Percentiles rank a stretch among this genome's conserved stretches.
These are phyloP conservation scores for Sinocyclocheilus maitianheensis DNA, from an alignment of 2,113 vertebrate species.

Conservation along the genomic window DNA sequence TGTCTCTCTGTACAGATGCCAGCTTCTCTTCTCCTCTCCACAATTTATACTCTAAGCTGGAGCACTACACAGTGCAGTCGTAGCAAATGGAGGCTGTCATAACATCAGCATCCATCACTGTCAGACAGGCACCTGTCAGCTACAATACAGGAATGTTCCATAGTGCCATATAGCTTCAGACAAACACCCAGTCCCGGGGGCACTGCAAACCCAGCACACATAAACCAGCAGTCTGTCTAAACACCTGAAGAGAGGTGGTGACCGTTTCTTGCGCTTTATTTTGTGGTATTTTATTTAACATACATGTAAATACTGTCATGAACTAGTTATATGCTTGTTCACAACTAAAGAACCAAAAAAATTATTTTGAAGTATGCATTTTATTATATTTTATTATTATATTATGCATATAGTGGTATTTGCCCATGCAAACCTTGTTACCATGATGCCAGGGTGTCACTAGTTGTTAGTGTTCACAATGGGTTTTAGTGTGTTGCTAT, in stretches of 20 bases:
- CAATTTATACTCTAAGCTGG: neutral
- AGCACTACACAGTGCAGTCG: neutral
- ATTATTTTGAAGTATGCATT: neutral
- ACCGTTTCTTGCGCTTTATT: neutral
- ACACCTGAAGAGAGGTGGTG: neutral
- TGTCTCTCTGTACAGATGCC: neutral
- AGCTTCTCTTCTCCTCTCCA: neutral
- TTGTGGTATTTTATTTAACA: neutral
- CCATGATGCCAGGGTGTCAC: too few relatives aligned
- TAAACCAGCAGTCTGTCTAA: neutral
- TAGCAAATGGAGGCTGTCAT: conserved; percentile 31
- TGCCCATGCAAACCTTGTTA: too few relatives aligned
- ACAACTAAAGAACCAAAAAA: neutral
- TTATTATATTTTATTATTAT: neutral
- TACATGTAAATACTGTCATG: neutral
- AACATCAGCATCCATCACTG: conserved; percentile 29
- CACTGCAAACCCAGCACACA: neutral
- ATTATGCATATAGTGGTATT: too few relatives aligned
- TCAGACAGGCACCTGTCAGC: conserved; percentile 17
- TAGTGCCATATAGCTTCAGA: conserved; percentile 11
- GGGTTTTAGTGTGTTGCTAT: too few relatives aligned
- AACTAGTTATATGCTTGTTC: neutral
- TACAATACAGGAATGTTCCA: neutral
- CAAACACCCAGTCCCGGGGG: neutral
- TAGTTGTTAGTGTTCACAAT: too few relatives aligned